A percentile compares a stretch with the other conserved stretches of the same genome.
phyloP scores from a whole-genome alignment of 2,113 vertebrate genomes.

The Mola mola region DNA sequence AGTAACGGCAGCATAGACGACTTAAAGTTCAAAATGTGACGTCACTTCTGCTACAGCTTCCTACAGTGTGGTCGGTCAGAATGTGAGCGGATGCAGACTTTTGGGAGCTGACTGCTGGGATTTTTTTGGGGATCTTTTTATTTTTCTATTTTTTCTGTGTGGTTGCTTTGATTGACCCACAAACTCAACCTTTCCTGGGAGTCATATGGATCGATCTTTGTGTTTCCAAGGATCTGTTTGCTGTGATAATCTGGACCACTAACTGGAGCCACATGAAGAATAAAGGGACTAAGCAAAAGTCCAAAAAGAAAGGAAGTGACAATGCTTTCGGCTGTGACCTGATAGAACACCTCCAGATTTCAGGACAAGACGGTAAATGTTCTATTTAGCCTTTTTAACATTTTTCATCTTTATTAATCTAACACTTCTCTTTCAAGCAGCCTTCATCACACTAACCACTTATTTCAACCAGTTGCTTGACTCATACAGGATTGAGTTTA shows the following conservation, averaged over 20 bases:
- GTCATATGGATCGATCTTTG: conserved; percentile 70
- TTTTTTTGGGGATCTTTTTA: conserved; percentile 49
- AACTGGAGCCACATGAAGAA: conserved; percentile 95
- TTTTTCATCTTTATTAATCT: conserved; percentile 3
- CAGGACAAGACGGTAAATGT: conserved; percentile 95
- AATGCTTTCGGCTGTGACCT: conserved; percentile 96
- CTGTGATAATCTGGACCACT: conserved; percentile 68
- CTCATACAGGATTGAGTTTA: neutral
- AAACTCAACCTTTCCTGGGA: conserved; percentile 27
- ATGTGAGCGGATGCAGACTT: conserved; percentile 79
- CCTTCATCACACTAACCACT: neutral
- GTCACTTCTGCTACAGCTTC: conserved; percentile 76
- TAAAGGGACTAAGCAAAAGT: conserved; percentile 96
- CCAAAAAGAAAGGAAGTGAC: conserved; percentile 93
- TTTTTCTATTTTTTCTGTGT: conserved; percentile 31
- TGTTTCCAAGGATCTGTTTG: conserved; percentile 54
- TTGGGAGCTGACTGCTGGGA: conserved; percentile 67
- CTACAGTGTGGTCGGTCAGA: conserved; percentile 65
- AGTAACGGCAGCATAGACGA: conserved; percentile 37
- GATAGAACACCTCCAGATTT: conserved; percentile 92
- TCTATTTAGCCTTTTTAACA: too few species aligned
- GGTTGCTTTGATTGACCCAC: conserved; percentile 4
- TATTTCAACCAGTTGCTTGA: neutral
- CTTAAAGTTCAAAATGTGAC: conserved; percentile 67
- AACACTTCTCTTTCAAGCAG: neutral